Evolutionary conservation across 2,888 invertebrate species (phyloP).

Genomic region (Ichneumoninae sp.): DNA sequence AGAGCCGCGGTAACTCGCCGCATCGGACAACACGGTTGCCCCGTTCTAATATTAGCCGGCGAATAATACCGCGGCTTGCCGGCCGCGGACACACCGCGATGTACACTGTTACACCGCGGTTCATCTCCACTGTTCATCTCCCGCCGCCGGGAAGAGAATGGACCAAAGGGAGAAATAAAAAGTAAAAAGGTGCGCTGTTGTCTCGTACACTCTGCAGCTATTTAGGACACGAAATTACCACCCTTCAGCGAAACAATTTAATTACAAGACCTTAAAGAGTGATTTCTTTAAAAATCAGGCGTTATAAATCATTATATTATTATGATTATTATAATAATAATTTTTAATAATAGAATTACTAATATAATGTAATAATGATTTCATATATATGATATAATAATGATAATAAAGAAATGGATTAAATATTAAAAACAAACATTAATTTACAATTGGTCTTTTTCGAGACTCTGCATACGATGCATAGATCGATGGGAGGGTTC

Average conservation of each 20-base stretch:
- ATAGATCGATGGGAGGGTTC: conserved; percentile 6
- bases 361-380: too few species aligned
- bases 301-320: too few species aligned
- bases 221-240: not conserved
- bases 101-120: conserved; percentile 47
- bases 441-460: not conserved
- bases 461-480: not conserved
- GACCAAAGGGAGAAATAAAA: conserved; percentile 9
- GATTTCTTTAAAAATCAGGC: too few species aligned
- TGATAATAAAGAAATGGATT: not conserved
- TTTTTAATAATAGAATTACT: too few species aligned
- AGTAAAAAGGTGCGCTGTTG: conserved; percentile 9
- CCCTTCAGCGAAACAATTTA: not conserved
- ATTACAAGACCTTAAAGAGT: not conserved
- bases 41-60: conserved; percentile 75
- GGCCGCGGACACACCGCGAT: conserved; percentile 38
- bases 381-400: too few species aligned
- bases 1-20: conserved; percentile 54
- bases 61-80: conserved; percentile 71
- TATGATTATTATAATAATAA: too few species aligned
- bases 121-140: not conserved
- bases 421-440: not conserved
- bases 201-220: not conserved
- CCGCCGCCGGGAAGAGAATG: conserved; percentile 24
- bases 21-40: conserved; percentile 56